Evolutionary conservation across 1,140 invertebrate genomes (phyloP).

Genomic region (Caenorhabditis inopinata): DNA sequence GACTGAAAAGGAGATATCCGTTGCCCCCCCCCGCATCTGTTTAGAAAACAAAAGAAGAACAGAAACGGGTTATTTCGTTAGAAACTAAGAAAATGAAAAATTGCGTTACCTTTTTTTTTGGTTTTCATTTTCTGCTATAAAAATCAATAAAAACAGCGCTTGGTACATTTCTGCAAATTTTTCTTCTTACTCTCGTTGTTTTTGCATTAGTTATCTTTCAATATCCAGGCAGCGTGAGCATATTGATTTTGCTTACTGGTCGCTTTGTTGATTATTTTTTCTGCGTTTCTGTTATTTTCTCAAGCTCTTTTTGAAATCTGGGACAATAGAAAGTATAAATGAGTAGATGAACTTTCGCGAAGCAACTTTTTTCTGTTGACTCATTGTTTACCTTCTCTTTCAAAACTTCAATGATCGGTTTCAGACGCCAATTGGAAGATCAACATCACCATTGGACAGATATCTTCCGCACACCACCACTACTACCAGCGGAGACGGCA

Average conservation of each 20-base stretch:
- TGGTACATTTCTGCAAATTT: too few relatives aligned
- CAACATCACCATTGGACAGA: slow-evolving; percentile 29
- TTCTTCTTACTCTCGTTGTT: too few relatives aligned
- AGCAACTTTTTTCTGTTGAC: not conserved
- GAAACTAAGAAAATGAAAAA: too few relatives aligned
- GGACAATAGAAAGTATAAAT: too few relatives aligned
- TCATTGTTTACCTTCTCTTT: not conserved
- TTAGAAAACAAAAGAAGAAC: not conserved
- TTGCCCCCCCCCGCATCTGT: not conserved
- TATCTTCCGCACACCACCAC: slow-evolving; percentile 37
- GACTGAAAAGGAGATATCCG: not conserved
- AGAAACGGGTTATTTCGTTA: not conserved
- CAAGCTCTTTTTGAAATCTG: too few relatives aligned
- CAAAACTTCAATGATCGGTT: slow-evolving; percentile 25
- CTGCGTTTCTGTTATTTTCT: not conserved
- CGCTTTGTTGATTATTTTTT: not conserved
- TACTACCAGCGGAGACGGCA: slow-evolving; percentile 19
- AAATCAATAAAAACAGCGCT: slow-evolving; percentile 3
- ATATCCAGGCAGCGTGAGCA: too few relatives aligned
- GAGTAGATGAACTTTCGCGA: too few relatives aligned
- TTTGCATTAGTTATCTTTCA: too few relatives aligned
- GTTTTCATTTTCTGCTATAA: slow-evolving; percentile 10
- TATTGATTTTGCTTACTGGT: not conserved
- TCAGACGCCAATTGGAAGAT: slow-evolving; percentile 41
- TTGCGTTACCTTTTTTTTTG: not conserved